Conservation (phyloP, 2,888 invertebrate genomes). For the Orchesella flavescens region DNA sequence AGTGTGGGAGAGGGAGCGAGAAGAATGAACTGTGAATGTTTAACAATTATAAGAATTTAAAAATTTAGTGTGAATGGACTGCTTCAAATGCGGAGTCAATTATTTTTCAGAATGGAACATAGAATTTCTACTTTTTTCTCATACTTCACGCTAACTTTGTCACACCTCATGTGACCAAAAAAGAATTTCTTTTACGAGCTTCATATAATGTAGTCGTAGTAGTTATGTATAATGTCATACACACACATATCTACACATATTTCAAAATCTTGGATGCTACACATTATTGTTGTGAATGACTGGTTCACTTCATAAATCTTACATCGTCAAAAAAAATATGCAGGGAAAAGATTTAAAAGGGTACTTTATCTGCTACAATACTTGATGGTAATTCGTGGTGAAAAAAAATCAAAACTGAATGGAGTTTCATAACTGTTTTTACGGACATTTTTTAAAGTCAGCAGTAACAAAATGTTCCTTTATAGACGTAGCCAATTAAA, state of each 20-base stretch:
- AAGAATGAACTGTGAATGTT: conserved; percentile 4
- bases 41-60: conserved; percentile 55
- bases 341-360: too few species aligned
- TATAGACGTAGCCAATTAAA: conserved; percentile 12
- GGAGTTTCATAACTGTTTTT: too few species aligned
- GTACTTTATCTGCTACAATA: too few species aligned
- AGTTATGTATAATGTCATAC: too few species aligned
- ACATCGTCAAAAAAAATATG: background rate
- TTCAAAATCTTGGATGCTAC: background rate
- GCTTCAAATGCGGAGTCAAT: conserved; percentile 53
- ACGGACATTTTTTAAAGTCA: too few species aligned
- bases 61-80: conserved; percentile 56
- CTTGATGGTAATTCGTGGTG: too few species aligned
- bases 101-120: conserved; percentile 47
- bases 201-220: conserved; percentile 3
- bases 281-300: background rate
- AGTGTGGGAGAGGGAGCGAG: conserved; percentile 46
- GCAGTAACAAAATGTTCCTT: background rate
- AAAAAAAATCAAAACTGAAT: too few species aligned
- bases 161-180: conserved; percentile 51
- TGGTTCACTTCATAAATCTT: conserved; percentile 18
- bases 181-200: background rate
- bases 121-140: conserved; percentile 49
- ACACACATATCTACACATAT: background rate
- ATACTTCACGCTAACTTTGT: conserved; percentile 64